Percentiles rank a stretch among this genome's conserved stretches.
Evolutionary conservation across 2,888 invertebrate genomes (phyloP).

Genomic region (Drosophila meridiana): DNA sequence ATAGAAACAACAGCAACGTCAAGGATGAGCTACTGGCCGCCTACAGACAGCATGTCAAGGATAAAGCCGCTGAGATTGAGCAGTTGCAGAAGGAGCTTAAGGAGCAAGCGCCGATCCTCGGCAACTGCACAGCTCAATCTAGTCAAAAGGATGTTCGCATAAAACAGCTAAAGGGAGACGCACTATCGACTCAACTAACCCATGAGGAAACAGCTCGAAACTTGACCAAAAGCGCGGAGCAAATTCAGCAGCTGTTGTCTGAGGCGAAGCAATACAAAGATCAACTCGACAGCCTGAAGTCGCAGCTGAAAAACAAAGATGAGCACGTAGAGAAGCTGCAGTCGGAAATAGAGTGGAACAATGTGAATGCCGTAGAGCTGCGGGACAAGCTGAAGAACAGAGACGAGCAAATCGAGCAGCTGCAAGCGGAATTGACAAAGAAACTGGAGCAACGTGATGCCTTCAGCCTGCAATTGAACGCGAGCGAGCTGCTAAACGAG

Average conservation of each 20-base stretch:
- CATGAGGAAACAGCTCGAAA: neutral
- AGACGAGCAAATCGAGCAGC: neutral
- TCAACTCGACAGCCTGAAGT: neutral
- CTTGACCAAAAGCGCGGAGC: neutral
- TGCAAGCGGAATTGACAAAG: neutral
- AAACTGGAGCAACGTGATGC: neutral
- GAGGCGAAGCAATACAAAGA: neutral
- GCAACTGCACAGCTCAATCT: neutral
- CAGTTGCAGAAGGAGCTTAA: neutral
- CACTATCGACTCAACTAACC: neutral
- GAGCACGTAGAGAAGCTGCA: neutral
- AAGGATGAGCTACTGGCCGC: constrained; percentile 4
- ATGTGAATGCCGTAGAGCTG: neutral
- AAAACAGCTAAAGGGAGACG: neutral
- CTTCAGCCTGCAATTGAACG: neutral
- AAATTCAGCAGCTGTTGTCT: constrained; percentile 1
- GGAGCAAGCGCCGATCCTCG: neutral
- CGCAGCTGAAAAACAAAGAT: neutral
- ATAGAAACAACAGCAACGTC: constrained; percentile 9
- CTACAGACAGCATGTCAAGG: neutral
- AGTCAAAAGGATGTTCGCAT: neutral
- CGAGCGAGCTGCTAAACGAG: neutral
- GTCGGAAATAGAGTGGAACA: neutral
- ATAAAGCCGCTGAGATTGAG: neutral
- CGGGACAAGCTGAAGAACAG: neutral